Percentiles rank a stretch among this genome's conserved stretches.
These are phyloP conservation scores for Delphinus delphis DNA, from an alignment of 2,113 vertebrate genomes.

Conservation along the genomic window DNA sequence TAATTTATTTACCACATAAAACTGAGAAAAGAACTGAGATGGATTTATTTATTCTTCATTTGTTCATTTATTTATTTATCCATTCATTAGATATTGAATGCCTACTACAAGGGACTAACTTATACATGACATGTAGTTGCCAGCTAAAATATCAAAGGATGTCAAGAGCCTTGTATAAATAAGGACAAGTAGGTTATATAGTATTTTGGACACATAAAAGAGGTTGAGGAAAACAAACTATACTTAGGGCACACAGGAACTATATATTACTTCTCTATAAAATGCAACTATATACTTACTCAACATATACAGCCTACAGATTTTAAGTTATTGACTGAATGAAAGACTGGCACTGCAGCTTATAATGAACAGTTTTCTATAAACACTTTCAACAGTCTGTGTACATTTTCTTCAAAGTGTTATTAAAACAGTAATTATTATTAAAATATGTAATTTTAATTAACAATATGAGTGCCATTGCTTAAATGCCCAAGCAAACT, in stretches of 20 bases:
- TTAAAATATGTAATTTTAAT: neutral
- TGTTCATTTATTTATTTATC: neutral
- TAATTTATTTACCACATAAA: neutral
- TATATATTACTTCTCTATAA: neutral
- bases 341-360: neutral
- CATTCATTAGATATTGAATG: neutral
- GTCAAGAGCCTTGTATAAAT: neutral
- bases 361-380: neutral
- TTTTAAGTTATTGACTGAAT: neutral
- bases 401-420: neutral
- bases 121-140: neutral
- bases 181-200: neutral
- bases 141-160: neutral
- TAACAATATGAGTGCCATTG: neutral
- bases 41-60: neutral
- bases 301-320: neutral
- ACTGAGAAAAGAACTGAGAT: neutral
- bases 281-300: neutral
- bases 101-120: neutral
- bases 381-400: neutral
- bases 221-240: neutral
- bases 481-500: neutral
- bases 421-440: neutral
- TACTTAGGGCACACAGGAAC: neutral
- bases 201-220: neutral